phyloP scores from a whole-genome alignment of 2,797 vertebrate genomes.

The Luscinia luscinia region DNA sequence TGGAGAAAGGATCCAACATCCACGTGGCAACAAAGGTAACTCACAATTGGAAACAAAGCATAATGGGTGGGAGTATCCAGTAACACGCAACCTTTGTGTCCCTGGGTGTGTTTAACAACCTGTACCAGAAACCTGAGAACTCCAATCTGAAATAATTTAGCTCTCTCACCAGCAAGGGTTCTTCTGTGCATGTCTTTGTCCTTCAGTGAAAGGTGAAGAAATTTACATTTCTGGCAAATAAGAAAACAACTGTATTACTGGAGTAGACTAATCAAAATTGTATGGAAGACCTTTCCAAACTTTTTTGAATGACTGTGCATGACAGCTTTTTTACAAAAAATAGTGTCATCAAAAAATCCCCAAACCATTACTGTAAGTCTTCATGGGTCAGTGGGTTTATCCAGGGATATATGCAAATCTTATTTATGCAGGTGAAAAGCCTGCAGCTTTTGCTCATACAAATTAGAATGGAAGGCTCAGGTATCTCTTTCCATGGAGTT shows the following conservation, averaged over 20 bases:
- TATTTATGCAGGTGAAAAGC: neutral
- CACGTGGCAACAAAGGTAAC: constrained; percentile 91
- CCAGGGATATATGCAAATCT: neutral
- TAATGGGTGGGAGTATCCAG: neutral
- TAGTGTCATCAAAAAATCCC: fast-evolving
- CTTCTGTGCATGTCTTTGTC: neutral
- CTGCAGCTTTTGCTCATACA: neutral
- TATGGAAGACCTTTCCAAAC: neutral
- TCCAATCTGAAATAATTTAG: neutral
- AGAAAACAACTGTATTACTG: neutral
- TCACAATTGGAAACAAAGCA: neutral
- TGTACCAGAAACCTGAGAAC: neutral
- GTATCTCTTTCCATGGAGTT: neutral
- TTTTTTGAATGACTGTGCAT: neutral
- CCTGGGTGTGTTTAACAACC: fast-evolving
- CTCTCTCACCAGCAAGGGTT: neutral
- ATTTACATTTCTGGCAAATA: neutral
- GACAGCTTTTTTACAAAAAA: neutral
- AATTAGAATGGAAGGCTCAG: neutral
- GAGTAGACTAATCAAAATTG: neutral
- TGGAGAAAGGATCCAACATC: constrained; percentile 88
- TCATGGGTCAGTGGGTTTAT: neutral
- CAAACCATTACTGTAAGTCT: neutral
- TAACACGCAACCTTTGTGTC: neutral
- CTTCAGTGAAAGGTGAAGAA: neutral